Base-by-base conservation (phyloP, 2,888 invertebrate species). In the Poecilobothrus nobilitatus region DNA sequence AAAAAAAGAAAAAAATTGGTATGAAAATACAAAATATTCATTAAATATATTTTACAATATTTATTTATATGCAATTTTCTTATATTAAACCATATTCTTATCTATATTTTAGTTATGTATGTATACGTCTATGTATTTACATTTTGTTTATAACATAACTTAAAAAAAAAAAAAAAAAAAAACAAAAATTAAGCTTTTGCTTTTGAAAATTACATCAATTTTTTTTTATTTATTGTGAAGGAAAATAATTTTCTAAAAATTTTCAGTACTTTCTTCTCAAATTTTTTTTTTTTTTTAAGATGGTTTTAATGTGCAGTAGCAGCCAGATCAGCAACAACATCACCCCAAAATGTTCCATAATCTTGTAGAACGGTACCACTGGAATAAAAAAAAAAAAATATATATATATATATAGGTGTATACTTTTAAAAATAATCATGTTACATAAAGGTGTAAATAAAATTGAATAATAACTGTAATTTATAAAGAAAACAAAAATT, bases 331-430 rank as follows among this genome's bases (percentile, higher is more conserved):
- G 87, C 87, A 65, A 89, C 82, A 61, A 90, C 79, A 73, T 88
- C 87, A 33, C 89, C 85, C 91, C 91, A 92, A 79, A 90, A 92
- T 8, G 87, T 89, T 67, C 86, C 86, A 78, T 91, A 92, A 74
- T 89, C 88, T 80, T 91, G 88, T 75, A 91, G 80, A 22, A 91
- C 86, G 5, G 90, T 89, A 66, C 91, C 91, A 64, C 91, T 91
- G 86, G 62, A 87, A 63, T 5, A 66, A 41, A 37, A 1, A 34
- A 66, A 15, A 65, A 65, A 21, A 34, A 27, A 6, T 4, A 68
- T 20, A 41, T 41, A 15, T 41, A n/a, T n/a, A n/a, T n/a, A 37
- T 37, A 37, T 37, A 37, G 53, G 15, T 33, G 65, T 33, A 33
- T 4, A 33, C n/a, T n/a, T n/a, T 27, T 27, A 27, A 15, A 15